Conservation (phyloP, 2,113 vertebrate genomes). For the Pseudois nayaur region DNA sequence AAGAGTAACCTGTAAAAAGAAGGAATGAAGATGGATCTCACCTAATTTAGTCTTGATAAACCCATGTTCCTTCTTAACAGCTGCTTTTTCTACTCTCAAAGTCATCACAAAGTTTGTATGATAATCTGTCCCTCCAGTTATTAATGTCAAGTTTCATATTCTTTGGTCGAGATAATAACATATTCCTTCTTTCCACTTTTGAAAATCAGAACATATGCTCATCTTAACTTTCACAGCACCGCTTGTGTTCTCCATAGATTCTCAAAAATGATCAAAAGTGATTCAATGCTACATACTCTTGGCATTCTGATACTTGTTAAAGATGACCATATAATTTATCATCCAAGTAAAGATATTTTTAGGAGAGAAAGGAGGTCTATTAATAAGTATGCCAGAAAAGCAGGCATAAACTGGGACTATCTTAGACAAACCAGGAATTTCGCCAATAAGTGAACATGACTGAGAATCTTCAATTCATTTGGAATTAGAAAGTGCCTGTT, state of each 20-base stretch:
- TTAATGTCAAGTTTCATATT: background rate
- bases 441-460: background rate
- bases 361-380: background rate
- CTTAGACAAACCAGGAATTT: background rate
- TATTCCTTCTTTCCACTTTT: background rate
- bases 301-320: background rate
- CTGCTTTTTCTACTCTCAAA: background rate
- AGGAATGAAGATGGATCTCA: background rate
- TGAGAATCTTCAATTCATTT: background rate
- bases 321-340: background rate
- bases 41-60: background rate
- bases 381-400: background rate
- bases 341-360: background rate
- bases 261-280: background rate
- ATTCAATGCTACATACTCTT: background rate
- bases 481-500: background rate
- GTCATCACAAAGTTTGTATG: background rate
- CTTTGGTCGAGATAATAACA: background rate
- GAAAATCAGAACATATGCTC: background rate
- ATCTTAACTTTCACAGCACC: background rate
- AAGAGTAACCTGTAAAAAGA: background rate
- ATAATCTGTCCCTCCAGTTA: background rate
- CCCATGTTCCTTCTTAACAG: background rate
- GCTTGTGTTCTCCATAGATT: background rate
- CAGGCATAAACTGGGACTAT: background rate